Conservation (phyloP, 1,140 invertebrate species). For the Fopius arisanus region DNA sequence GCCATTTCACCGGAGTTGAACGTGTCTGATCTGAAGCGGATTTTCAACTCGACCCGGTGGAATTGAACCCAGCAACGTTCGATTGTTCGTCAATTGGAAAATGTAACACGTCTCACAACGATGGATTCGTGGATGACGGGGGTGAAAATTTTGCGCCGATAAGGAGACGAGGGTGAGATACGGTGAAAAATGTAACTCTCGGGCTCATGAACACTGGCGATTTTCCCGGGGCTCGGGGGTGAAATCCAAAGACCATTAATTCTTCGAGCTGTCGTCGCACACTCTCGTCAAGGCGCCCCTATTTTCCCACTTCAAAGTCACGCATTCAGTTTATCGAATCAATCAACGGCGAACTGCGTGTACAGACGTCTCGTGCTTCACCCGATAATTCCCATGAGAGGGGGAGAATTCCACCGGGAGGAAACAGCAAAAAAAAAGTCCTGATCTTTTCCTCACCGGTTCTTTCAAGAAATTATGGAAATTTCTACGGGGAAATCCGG, state of each 20-base stretch:
- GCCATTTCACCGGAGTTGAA: constrained; percentile 10
- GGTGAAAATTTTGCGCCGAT: neutral
- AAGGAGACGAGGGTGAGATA: neutral
- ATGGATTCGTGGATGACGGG: neutral
- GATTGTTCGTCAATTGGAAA: neutral
- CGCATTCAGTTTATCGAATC: constrained; percentile 17
- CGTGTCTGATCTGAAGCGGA: constrained; percentile 22
- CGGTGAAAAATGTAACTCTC: neutral
- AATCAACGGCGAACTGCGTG: constrained; percentile 10
- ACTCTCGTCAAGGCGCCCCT: neutral
- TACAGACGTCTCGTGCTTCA: neutral
- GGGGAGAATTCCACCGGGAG: neutral
- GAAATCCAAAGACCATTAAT: constrained; percentile 29
- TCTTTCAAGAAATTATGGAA: neutral
- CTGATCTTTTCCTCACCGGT: neutral
- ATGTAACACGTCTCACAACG: neutral
- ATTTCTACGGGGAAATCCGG: neutral
- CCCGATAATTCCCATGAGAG: neutral
- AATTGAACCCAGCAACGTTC: neutral
- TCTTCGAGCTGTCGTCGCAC: constrained; percentile 22
- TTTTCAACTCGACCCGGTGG: neutral
- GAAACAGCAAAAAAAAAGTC: too few relatives aligned
- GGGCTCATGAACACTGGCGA: neutral
- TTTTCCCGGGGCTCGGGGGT: constrained; percentile 6
- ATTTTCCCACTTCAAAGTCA: neutral